phyloP scores from a whole-genome alignment of 2,888 invertebrate species.

The Neocrepidodera transversa region DNA sequence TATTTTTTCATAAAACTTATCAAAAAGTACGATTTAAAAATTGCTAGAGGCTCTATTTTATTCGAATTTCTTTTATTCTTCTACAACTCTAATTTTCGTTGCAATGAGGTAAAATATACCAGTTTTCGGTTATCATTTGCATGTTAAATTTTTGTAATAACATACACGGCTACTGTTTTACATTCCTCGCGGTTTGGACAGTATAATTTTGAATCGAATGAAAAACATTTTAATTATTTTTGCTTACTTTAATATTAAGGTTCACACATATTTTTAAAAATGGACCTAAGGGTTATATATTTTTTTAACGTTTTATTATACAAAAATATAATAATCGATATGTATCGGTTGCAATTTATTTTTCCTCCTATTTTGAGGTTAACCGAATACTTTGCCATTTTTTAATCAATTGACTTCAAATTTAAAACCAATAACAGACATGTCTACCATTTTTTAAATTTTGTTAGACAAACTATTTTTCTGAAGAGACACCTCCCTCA shows the following conservation, averaged over 20 bases:
- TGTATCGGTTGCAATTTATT: too few species aligned
- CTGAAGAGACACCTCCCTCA: too few species aligned
- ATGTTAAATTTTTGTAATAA: not conserved
- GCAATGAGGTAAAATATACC: not conserved
- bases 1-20: not conserved
- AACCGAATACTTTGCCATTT: too few species aligned
- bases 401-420: too few species aligned
- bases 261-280: too few species aligned
- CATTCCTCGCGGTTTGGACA: not conserved
- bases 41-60: not conserved
- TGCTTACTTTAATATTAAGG: not conserved
- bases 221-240: not conserved
- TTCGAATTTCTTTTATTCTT: not conserved
- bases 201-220: not conserved
- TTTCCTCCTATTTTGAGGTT: too few species aligned
- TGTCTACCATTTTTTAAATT: too few species aligned
- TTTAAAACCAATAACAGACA: too few species aligned
- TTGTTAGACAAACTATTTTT: too few species aligned
- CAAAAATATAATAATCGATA: too few species aligned
- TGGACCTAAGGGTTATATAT: too few species aligned
- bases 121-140: not conserved
- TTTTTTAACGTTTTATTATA: too few species aligned
- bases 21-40: not conserved
- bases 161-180: not conserved
- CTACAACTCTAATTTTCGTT: not conserved